These are phyloP conservation scores for Caenorhabditis remanei DNA, from an alignment of 1,140 invertebrate species.

Conservation along the genomic window DNA sequence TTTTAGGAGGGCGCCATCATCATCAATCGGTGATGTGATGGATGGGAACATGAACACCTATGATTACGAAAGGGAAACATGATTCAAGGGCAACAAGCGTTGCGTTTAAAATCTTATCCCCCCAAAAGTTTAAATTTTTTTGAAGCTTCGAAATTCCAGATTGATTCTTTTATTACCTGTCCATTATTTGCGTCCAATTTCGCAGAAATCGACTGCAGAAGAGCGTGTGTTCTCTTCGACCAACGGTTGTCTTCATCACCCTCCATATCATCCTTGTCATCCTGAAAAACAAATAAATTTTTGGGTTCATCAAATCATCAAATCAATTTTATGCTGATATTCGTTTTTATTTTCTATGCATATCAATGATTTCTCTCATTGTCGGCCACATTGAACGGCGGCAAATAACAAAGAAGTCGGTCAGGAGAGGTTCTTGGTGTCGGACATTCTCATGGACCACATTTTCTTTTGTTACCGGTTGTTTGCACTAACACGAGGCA, in stretches of 20 bases:
- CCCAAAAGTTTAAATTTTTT: background rate
- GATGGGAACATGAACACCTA: slow-evolving; percentile 61
- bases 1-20: slow-evolving; percentile 26
- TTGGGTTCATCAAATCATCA: background rate
- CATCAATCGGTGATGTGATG: slow-evolving; percentile 59
- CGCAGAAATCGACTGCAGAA: slow-evolving; percentile 63
- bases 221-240: slow-evolving; percentile 65
- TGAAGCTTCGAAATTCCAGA: background rate
- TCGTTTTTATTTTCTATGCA: slow-evolving; percentile 54
- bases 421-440: slow-evolving; percentile 20
- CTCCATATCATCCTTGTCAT: slow-evolving; percentile 61
- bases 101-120: too few relatives aligned
- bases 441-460: slow-evolving; percentile 53
- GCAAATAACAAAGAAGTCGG: slow-evolving; percentile 38
- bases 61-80: slow-evolving; percentile 51
- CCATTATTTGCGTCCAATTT: slow-evolving; percentile 30
- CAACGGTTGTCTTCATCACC: slow-evolving; percentile 66
- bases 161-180: slow-evolving; percentile 6
- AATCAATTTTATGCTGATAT: background rate
- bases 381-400: slow-evolving; percentile 41
- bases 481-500: slow-evolving; percentile 36
- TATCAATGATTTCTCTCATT: slow-evolving; percentile 54
- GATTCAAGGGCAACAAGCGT: slow-evolving; percentile 11
- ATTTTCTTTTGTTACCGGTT: slow-evolving; percentile 54
- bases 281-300: slow-evolving; percentile 37